Evolutionary conservation across 2,797 vertebrate species (phyloP).

Genomic region (Gallinago nigripennis): DNA sequence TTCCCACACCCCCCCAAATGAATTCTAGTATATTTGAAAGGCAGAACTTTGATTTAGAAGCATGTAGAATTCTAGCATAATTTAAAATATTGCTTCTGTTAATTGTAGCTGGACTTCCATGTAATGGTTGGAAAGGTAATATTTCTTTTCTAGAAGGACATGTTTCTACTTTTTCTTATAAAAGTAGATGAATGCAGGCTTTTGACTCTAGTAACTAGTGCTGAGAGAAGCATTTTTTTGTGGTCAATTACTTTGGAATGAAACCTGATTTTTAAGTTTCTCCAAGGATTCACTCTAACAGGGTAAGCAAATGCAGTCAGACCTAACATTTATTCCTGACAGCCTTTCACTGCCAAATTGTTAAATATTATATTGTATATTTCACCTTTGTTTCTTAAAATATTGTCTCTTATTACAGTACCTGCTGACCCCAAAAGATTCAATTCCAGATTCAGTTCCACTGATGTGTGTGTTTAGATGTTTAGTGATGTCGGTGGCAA

Average conservation of each 20-base stretch:
- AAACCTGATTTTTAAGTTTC: neutral
- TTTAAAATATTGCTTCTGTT: neutral
- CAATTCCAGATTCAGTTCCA: neutral
- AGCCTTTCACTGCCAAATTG: neutral
- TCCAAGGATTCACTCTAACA: neutral
- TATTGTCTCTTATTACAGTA: neutral
- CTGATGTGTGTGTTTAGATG: neutral
- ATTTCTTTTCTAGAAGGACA: neutral
- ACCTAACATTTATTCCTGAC: neutral
- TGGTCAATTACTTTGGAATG: neutral
- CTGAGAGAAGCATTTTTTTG: neutral
- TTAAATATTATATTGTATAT: neutral
- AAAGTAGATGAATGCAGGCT: neutral
- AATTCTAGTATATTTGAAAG: neutral
- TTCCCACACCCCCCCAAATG: fast-evolving
- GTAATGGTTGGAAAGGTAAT: neutral
- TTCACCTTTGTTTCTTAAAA: neutral
- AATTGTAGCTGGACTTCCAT: neutral
- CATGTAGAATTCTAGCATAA: neutral
- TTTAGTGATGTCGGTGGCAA: neutral
- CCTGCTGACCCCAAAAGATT: neutral
- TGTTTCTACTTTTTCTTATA: neutral
- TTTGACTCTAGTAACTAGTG: neutral
- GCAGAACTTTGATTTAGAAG: neutral
- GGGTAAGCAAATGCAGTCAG: neutral